Evolutionary conservation across 2,888 invertebrate genomes (phyloP), one percentile per base, ranked within the genome.

Genomic region (Cheilosia impressa): DNA sequence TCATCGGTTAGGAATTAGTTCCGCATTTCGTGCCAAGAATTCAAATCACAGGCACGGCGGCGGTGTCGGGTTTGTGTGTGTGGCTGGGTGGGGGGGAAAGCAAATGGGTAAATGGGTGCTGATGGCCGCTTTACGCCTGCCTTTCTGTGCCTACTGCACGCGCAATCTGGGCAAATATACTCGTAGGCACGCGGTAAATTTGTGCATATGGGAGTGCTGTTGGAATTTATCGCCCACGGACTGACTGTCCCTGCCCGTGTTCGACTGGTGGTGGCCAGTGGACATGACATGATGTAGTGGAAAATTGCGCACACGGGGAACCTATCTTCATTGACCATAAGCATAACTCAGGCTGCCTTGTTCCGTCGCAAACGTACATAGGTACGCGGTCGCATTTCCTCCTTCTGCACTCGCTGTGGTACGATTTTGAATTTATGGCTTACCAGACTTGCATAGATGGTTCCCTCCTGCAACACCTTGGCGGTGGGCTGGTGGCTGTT

Each of bases 141-240:
- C 77, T 43, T 41, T 52, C 41, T 31, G 41, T 38, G 72, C 57
- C 60, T 62, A 50, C 62, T 75, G 63, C 65, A 69, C 73, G 69
- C 19, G 72, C 63, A 68, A 69, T 69, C 72, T 66, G 62, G 50
- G 10, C 58, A 66, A 66, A 66, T 50, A 66, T 52, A 63, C 45
- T 34, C 10, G 38, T 50, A 50, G 9, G 17, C 62, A 34, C 34
- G 22, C 43, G 24, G 52, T 58, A 55, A 75, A 79, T 68, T 81
- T 76, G 76, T 81, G 72, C 85, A 77, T 52, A 85, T 81, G 68
- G 85, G 76, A 75, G 81, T 77, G 81, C 76, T 85, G 72, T 85
- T 81, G 85, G 85, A 85, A 85, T 85, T 85, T 81, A 85, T 85
- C 81, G 85, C 81, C 85, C 85, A 85, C 85, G 57, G 81, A 72